Evolutionary conservation across 2,113 vertebrate genomes (phyloP).

Genomic region (Notothenia rossii): DNA sequence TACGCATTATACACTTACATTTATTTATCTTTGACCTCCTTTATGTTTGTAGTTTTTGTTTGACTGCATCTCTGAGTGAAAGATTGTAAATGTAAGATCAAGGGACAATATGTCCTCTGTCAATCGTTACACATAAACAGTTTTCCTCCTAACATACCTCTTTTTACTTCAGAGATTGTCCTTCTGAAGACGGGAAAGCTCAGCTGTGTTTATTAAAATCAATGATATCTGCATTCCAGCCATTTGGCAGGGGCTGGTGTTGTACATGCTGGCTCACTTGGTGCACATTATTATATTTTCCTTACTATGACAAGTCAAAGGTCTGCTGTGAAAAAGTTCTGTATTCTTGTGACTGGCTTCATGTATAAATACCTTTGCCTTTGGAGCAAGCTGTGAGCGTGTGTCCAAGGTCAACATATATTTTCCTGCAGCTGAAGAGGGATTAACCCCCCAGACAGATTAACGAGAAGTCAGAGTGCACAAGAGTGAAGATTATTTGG

Average conservation of each 20-base stretch:
- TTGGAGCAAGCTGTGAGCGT: background rate
- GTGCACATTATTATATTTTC: background rate
- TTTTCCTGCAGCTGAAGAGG: conserved; percentile 25
- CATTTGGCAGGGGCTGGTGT: too few relatives aligned
- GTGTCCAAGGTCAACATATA: conserved; percentile 40
- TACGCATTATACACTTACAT: too few relatives aligned
- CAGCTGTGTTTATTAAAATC: background rate
- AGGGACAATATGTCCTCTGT: too few relatives aligned
- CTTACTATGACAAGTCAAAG: background rate
- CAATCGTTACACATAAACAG: background rate
- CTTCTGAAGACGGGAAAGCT: background rate
- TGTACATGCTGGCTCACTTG: background rate
- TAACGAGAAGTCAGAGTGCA: conserved; percentile 11
- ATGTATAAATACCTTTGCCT: background rate
- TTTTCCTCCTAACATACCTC: background rate
- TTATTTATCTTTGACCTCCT: too few relatives aligned
- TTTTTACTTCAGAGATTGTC: background rate
- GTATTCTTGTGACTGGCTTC: background rate
- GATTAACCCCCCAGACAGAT: conserved; percentile 52
- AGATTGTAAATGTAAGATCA: too few relatives aligned
- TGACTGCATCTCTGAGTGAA: too few relatives aligned
- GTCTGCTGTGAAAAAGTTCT: background rate
- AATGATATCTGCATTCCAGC: background rate
- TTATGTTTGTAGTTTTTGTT: too few relatives aligned
- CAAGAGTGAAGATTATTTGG: conserved; percentile 2